Evolutionary conservation across 2,113 vertebrate species (phyloP).

Genomic region (Atherinomorus stipes): DNA sequence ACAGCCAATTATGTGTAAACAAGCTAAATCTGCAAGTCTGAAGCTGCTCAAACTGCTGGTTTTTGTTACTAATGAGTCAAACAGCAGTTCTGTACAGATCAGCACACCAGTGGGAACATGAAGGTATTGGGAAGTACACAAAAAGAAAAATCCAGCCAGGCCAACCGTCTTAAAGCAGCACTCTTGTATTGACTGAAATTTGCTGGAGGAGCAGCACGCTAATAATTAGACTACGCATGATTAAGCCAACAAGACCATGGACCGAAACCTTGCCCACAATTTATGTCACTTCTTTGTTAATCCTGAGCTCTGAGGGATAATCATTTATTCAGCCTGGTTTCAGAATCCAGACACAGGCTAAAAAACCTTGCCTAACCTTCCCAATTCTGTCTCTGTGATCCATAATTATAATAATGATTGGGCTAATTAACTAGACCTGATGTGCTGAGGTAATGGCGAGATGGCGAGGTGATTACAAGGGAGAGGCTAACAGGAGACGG

Average conservation of each 20-base stretch:
- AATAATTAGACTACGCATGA: conserved; percentile 11
- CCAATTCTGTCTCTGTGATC: conserved; percentile 46
- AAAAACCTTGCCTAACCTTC: conserved; percentile 60
- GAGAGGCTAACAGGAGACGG: conserved; percentile 11
- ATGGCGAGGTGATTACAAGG: conserved; percentile 32
- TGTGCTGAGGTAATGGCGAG: conserved; percentile 30
- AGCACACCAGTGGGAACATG: conserved; percentile 20
- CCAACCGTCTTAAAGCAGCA: not conserved
- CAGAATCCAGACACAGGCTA: conserved; percentile 3
- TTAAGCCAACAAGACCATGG: conserved; percentile 9
- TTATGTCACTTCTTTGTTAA: not conserved
- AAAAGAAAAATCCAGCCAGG: not conserved
- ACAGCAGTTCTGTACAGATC: conserved; percentile 39
- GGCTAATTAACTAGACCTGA: conserved; percentile 60
- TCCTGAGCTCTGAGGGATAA: conserved; percentile 15
- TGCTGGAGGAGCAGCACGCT: not conserved
- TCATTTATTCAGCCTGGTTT: conserved; percentile 1
- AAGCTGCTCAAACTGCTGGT: conserved; percentile 20
- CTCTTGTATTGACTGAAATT: not conserved
- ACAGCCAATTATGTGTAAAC: not conserved
- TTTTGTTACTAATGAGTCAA: conserved; percentile 31
- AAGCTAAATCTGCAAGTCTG: conserved; percentile 8
- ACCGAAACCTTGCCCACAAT: conserved; percentile 11
- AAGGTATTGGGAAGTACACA: conserved; percentile 2
- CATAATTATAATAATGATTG: conserved; percentile 62